phyloP scores from a whole-genome alignment of 2,797 vertebrate species.

The Channa striata region DNA sequence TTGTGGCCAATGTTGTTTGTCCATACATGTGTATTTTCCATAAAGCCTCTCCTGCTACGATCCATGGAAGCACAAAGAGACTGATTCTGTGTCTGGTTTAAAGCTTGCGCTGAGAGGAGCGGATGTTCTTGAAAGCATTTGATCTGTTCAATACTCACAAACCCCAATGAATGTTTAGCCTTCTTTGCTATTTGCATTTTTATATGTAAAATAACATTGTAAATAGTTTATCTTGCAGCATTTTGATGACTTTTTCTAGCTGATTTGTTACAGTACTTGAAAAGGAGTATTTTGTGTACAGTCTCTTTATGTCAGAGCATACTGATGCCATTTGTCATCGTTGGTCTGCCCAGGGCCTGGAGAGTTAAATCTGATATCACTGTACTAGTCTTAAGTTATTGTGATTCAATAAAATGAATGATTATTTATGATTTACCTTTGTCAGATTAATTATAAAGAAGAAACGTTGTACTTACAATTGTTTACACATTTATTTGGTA shows the following conservation, averaged over 20 bases:
- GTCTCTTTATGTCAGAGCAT: slow-evolving; percentile 86
- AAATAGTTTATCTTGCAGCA: slow-evolving; percentile 93
- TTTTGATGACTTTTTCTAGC: slow-evolving; percentile 97
- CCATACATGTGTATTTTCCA: slow-evolving; percentile 76
- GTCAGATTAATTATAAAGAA: neutral
- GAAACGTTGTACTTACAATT: slow-evolving; percentile 19
- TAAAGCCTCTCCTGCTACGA: slow-evolving; percentile 73
- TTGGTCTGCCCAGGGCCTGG: slow-evolving; percentile 85
- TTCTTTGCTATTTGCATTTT: slow-evolving; percentile 92
- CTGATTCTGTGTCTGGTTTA: slow-evolving; percentile 74
- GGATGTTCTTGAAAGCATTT: slow-evolving; percentile 79
- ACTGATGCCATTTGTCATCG: slow-evolving; percentile 87
- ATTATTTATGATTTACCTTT: slow-evolving; percentile 90
- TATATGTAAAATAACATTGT: slow-evolving; percentile 96
- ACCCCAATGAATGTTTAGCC: slow-evolving; percentile 91
- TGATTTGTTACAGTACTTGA: slow-evolving; percentile 96
- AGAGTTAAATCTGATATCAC: slow-evolving; percentile 92
- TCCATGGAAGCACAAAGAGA: slow-evolving; percentile 84
- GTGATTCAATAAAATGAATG: slow-evolving; percentile 97
- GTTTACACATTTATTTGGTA: slow-evolving; percentile 83
- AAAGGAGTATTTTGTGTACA: slow-evolving; percentile 96
- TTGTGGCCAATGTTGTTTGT: slow-evolving; percentile 61
- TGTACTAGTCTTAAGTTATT: slow-evolving; percentile 99
- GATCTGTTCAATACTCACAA: slow-evolving; percentile 84
- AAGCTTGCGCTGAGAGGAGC: slow-evolving; percentile 78